Evolutionary conservation across 2,888 invertebrate genomes (phyloP), one percentile per base, ranked within the genome.

Genomic region (Mimachlamys varia): DNA sequence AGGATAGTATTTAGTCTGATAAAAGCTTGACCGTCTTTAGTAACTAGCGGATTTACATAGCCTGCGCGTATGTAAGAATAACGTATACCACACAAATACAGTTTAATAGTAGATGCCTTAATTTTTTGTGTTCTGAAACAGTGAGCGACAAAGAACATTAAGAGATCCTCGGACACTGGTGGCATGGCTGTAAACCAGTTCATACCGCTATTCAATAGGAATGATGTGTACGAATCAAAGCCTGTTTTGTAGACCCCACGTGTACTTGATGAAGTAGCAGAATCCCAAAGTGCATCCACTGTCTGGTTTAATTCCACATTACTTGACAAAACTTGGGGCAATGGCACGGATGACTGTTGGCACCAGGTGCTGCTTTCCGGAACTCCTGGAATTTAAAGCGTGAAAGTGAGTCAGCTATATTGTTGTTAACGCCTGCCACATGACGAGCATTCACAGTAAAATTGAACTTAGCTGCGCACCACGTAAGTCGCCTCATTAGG

Each of bases 351-450:
- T 22, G 27, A 53, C 53, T 50, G 17, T 89, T 50, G 44, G 90
- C 90, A 15, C 50, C 19, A 22, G 92, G 92, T 33, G 90, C 92
- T 38, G 89, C 49, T 38, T 12, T 53, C 44, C 91, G 58, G 88
- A 92, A 92, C 62, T 87, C 44, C 22, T 88, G 12, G 15, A 92
- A 87, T 89, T n/a, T 92, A 90, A 91, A 90, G 88, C 91, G 91
- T 88, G 91, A 92, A 10, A 92, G 0, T n/a, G 62, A n/a, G 27
- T 62, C 62, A 62, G 62, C 22, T 2, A 62, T 27, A n/a, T 19
- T 62, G 10, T 62, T 62, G 10, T 62, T n/a, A 2, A 22, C 62
- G n/a, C 22, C 62, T n/a, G 62, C n/a, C 22, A 88, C 62, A 62
- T 62, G 62, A n/a, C 62, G 2, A 62, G 62, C 62, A 62, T 44